Evolutionary conservation across 2,113 vertebrate species (phyloP).

Genomic region (Neolamprologus modestus): DNA sequence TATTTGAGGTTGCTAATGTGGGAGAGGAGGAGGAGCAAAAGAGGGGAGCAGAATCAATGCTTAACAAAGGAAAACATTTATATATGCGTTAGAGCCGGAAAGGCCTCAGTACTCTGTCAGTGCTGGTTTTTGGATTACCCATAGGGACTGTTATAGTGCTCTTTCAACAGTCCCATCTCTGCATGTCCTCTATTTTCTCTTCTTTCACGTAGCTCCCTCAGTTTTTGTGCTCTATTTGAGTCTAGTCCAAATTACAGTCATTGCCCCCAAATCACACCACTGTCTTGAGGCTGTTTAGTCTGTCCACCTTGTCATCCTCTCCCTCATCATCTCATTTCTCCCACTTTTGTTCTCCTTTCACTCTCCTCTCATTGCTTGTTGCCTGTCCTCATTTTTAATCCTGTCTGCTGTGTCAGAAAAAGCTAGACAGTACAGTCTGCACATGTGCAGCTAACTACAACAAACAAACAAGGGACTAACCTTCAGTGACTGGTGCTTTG

Average conservation of each 20-base stretch:
- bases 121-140: conserved; percentile 23
- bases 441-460: background rate
- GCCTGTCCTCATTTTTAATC: background rate
- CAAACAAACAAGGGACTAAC: conserved; percentile 22
- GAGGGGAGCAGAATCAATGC: background rate
- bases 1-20: conserved; percentile 6
- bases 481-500: conserved; percentile 34
- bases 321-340: background rate
- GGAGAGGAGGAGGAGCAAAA: background rate
- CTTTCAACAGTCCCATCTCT: background rate
- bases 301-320: conserved; percentile 12
- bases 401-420: background rate
- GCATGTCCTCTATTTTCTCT: background rate
- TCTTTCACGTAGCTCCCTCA: background rate
- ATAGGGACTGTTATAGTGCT: background rate
- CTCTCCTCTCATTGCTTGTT: background rate
- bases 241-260: conserved; percentile 19
- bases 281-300: conserved; percentile 5
- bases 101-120: conserved; percentile 23
- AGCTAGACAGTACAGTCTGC: background rate
- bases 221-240: background rate
- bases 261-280: conserved; percentile 1
- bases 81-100: conserved; percentile 35
- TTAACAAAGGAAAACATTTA: conserved; percentile 40
- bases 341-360: background rate